phyloP scores from a whole-genome alignment of 2,797 vertebrate genomes.

The Tragopan temminckii region DNA sequence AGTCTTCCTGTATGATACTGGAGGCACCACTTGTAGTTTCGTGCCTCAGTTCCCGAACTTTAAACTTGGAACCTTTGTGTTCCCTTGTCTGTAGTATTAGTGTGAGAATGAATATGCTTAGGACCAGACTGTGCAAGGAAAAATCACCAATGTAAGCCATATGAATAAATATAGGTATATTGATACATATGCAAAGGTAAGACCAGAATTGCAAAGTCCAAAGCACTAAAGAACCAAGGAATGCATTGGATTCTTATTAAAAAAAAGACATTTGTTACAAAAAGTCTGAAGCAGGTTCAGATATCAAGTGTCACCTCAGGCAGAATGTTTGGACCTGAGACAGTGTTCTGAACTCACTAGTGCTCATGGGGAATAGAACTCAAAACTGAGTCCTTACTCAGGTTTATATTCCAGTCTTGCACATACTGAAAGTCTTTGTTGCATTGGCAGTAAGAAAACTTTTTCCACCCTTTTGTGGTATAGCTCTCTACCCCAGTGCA shows the following conservation, averaged over 20 bases:
- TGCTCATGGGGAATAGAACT: neutral
- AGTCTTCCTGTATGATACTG: neutral
- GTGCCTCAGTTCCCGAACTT: neutral
- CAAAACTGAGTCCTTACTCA: neutral
- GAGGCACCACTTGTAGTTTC: neutral
- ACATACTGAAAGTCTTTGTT: neutral
- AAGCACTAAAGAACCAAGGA: neutral
- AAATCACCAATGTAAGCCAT: neutral
- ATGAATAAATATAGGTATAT: too few relatives aligned
- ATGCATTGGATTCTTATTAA: neutral
- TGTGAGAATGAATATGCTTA: neutral
- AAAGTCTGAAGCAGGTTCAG: neutral
- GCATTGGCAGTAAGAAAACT: neutral
- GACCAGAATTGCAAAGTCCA: neutral
- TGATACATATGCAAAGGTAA: neutral
- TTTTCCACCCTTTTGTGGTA: slow-evolving; percentile 39
- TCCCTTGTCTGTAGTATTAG: rapidly evolving
- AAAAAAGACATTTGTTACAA: neutral
- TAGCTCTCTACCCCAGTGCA: neutral
- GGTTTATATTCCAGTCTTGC: neutral
- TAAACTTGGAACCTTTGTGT: neutral
- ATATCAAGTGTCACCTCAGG: neutral
- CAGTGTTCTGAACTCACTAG: neutral
- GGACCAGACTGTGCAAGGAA: neutral
- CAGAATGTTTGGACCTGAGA: neutral